Percentiles rank a stretch among this genome's conserved stretches.
Evolutionary conservation across 2,888 invertebrate species (phyloP).

Genomic region (Apotomis betuletana): DNA sequence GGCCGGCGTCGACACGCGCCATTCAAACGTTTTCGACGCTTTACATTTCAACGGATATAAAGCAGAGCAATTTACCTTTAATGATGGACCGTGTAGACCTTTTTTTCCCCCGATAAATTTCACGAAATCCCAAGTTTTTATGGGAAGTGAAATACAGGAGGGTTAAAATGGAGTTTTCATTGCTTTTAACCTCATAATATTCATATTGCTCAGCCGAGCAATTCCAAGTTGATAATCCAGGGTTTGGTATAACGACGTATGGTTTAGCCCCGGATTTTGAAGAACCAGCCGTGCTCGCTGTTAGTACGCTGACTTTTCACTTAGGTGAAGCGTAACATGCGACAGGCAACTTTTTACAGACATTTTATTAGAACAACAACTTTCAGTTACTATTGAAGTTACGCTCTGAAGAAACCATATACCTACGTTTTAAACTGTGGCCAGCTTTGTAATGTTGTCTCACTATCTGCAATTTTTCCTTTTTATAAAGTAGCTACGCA

Average conservation of each 20-base stretch:
- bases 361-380: background rate
- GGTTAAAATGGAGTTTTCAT: conserved; percentile 75
- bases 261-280: conserved; percentile 70
- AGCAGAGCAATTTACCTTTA: conserved; percentile 77
- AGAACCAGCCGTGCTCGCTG: conserved; percentile 57
- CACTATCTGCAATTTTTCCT: too few relatives aligned
- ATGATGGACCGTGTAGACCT: conserved; percentile 74
- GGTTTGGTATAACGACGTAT: conserved; percentile 72
- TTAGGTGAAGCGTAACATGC: conserved; percentile 43
- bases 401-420: background rate
- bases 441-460: too few relatives aligned
- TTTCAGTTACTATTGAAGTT: background rate
- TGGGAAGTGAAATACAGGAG: conserved; percentile 73
- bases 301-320: conserved; percentile 52
- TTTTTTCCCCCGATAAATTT: conserved; percentile 66
- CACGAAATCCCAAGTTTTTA: conserved; percentile 69
- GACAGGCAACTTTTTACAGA: background rate
- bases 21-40: conserved; percentile 66
- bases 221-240: conserved; percentile 78
- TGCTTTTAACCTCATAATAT: conserved; percentile 77
- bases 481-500: too few relatives aligned
- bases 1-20: conserved; percentile 55
- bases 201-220: conserved; percentile 73
- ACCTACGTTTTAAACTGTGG: too few relatives aligned
- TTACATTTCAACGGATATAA: conserved; percentile 73